Base-by-base conservation (phyloP, 2,888 invertebrate genomes). In the Polymixis lichenea region DNA sequence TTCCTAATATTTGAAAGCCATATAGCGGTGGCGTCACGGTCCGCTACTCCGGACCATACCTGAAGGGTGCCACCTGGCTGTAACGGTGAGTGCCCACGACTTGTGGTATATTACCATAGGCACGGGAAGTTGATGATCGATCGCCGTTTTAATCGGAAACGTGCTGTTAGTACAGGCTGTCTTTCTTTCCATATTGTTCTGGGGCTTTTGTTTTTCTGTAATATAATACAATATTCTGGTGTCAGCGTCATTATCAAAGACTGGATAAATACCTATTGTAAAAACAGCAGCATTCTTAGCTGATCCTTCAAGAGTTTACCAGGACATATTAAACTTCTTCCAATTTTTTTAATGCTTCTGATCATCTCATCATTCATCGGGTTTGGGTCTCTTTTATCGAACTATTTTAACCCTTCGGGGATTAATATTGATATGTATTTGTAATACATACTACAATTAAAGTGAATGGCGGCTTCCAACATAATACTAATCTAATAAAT, bases 1-100 rank as follows among this genome's bases (percentile, higher is more conserved):
- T 86, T 86, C 85, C 88, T 90, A 90, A 90, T 88, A 89, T 77
- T 91, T 89, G 91, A 92, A 95, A 94, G 93, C 94, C 94, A 91
- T 94, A 90, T 94, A 90, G 91, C 89, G 89, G 83, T 78, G 68
- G 87, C 78, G 93, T 91, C 90, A 94, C 91, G 94, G 92, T 92
- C 85, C 90, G 92, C 84, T 93, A 85, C 88, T 77, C 81, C 82
- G 87, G 80, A 82, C 90, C 88, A 86, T 92, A 91, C 90, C 86
- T 87, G 87, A 86, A 90, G 91, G 89, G 88, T 86, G 86, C 81
- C 90, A 90, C 90, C 90, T 90, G 88, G 89, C 83, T 85, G 82
- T 90, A 87, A 89, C 91, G 90, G 89, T 87, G 84, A 88, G 80
- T 88, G 88, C 90, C 89, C 91, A 90, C 91, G 90, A 90, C 89